A percentile compares a stretch with the other conserved stretches of the same genome.
phyloP scores from a whole-genome alignment of 1,140 invertebrate species.

The Trypoxylus dichotomus region DNA sequence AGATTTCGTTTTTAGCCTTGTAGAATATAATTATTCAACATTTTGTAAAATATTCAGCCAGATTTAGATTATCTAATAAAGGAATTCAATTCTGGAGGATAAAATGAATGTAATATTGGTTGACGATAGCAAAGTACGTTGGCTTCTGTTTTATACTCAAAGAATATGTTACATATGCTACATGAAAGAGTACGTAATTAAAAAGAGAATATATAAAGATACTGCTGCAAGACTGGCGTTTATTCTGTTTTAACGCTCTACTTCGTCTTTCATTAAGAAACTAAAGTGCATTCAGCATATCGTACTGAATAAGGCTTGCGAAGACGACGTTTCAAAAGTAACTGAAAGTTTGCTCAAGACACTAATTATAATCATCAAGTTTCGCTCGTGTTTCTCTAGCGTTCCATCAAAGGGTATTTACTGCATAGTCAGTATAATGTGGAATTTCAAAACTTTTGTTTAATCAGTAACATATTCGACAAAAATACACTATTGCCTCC shows the following conservation, averaged over 20 bases:
- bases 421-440: background rate
- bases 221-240: background rate
- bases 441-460: no score
- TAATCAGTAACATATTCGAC: no score
- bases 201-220: background rate
- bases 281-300: background rate
- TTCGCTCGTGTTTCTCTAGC: background rate
- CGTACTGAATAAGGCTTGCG: background rate
- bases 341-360: background rate
- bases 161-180: no score
- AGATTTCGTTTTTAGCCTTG: no score
- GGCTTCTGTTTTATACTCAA: no score
- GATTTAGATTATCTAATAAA: no score
- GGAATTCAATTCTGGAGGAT: no score
- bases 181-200: background rate
- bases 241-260: conserved; percentile 5
- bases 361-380: background rate
- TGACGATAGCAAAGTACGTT: no score
- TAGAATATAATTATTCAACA: no score
- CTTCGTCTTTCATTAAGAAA: background rate
- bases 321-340: background rate
- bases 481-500: no score
- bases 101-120: no score
- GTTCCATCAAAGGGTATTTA: background rate
- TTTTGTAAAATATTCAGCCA: no score